Evolutionary conservation across 2,888 invertebrate species (phyloP).

Genomic region (Steromphala cineraria): DNA sequence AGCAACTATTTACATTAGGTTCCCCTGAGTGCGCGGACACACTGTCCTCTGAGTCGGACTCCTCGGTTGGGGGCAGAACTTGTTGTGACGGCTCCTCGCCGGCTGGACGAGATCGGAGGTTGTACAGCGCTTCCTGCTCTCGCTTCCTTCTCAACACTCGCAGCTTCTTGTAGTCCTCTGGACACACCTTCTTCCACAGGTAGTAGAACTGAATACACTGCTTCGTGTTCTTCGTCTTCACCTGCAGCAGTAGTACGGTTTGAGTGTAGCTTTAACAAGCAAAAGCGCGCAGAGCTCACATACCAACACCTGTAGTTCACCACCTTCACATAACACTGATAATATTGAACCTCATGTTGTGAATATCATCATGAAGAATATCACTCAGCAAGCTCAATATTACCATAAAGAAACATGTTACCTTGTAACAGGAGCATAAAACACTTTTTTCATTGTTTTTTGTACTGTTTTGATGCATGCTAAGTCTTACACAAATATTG

Average conservation of each 20-base stretch:
- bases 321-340: too few relatives aligned
- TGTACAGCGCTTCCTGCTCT: constrained; percentile 74
- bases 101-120: constrained; percentile 64
- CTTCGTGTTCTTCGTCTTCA: constrained; percentile 91
- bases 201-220: constrained; percentile 98
- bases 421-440: too few relatives aligned
- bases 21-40: constrained; percentile 44
- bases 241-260: constrained; percentile 75
- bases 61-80: constrained; percentile 38
- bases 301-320: too few relatives aligned
- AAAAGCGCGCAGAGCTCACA: too few relatives aligned
- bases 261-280: too few relatives aligned
- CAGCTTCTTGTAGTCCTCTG: constrained; percentile 89
- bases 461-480: too few relatives aligned
- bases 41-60: constrained; percentile 47
- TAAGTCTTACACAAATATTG: too few relatives aligned
- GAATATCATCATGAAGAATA: too few relatives aligned
- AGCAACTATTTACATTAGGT: constrained; percentile 34
- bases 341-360: too few relatives aligned
- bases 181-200: constrained; percentile 98
- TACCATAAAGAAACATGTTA: too few relatives aligned
- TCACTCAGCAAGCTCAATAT: too few relatives aligned
- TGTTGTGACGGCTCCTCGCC: constrained; percentile 16
- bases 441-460: too few relatives aligned
- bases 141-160: constrained; percentile 82